Conservation (phyloP, 2,888 invertebrate genomes). For the Nezara viridula region DNA sequence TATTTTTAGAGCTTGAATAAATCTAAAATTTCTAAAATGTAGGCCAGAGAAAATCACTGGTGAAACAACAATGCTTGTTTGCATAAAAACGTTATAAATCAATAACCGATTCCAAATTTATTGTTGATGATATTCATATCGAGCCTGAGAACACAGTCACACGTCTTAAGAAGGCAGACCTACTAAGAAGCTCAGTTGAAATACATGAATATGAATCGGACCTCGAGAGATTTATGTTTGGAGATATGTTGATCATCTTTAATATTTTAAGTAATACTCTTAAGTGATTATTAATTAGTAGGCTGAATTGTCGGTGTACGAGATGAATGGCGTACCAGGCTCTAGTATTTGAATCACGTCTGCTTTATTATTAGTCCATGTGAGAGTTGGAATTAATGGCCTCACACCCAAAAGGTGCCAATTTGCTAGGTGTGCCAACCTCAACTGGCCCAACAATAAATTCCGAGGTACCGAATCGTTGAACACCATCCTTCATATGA, state of each 20-base stretch:
- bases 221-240: background rate
- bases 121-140: background rate
- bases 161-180: background rate
- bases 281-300: constrained; percentile 42
- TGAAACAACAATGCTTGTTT: background rate
- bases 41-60: background rate
- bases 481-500: background rate
- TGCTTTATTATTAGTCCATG: background rate
- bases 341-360: constrained; percentile 39
- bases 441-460: background rate
- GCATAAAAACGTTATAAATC: background rate
- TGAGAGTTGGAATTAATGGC: background rate
- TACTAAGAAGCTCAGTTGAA: background rate
- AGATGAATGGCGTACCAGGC: background rate
- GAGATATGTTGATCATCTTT: constrained; percentile 23
- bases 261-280: constrained; percentile 26
- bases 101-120: background rate
- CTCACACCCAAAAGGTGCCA: constrained; percentile 40
- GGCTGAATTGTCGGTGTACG: background rate
- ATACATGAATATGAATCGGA: constrained; percentile 29
- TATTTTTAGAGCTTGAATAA: no score
- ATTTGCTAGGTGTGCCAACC: constrained; percentile 33
- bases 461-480: background rate
- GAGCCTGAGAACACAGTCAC: background rate
- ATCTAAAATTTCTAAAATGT: no score